Conservation (phyloP, 2,888 invertebrate genomes). For the Nomada fucata region DNA sequence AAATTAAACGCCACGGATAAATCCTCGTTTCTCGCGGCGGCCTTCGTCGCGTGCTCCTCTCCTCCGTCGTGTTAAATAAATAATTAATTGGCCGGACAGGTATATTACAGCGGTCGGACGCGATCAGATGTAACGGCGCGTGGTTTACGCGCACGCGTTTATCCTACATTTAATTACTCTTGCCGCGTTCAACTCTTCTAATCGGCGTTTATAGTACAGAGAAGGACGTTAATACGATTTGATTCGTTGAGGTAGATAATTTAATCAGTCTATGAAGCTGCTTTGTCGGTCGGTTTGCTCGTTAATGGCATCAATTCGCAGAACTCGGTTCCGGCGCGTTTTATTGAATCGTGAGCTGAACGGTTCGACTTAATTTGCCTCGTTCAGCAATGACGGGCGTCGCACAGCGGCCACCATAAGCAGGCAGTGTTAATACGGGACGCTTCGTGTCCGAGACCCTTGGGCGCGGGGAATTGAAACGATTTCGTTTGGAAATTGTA, state of each 20-base stretch:
- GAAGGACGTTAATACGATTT: conserved; percentile 80
- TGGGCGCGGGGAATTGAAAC: not conserved
- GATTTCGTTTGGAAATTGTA: not conserved
- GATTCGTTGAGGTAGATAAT: conserved; percentile 82
- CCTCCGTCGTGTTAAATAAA: conserved; percentile 72
- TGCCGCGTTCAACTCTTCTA: conserved; percentile 59
- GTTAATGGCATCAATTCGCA: conserved; percentile 53
- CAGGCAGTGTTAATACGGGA: conserved; percentile 43
- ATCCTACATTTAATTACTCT: conserved; percentile 62
- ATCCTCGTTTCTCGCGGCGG: not conserved
- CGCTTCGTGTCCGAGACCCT: conserved; percentile 26
- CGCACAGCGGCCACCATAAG: conserved; percentile 10
- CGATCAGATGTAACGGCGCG: conserved; percentile 56
- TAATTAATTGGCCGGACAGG: conserved; percentile 72
- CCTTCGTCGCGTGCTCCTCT: conserved; percentile 2
- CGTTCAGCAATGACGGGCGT: conserved; percentile 20
- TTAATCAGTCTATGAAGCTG: conserved; percentile 82
- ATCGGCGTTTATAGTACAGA: conserved; percentile 70
- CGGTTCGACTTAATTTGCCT: conserved; percentile 39
- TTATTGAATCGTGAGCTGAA: conserved; percentile 28
- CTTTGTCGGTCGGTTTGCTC: conserved; percentile 69
- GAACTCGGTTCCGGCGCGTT: conserved; percentile 55
- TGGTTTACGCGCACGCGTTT: conserved; percentile 46
- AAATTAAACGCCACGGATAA: conserved; percentile 36
- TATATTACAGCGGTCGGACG: conserved; percentile 73